Conservation (phyloP, 2,888 invertebrate species). For the Tholera decimalis region DNA sequence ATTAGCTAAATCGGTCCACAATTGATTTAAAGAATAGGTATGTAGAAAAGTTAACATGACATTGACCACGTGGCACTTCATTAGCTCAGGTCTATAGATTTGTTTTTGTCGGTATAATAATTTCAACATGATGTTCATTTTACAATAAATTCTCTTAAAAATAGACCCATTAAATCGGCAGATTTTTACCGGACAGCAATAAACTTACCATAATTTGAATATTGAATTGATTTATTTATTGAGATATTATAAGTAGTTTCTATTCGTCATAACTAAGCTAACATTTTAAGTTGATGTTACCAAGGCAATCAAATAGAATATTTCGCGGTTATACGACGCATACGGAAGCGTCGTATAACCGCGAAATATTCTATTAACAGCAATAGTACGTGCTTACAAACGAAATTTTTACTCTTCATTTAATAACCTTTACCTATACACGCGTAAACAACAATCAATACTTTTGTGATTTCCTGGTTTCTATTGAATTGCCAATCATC, state of each 20-base stretch:
- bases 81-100: neutral
- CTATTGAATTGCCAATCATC: conserved; percentile 18
- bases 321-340: conserved; percentile 9
- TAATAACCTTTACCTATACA: conserved; percentile 35
- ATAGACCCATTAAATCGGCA: neutral
- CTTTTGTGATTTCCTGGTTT: conserved; percentile 31
- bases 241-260: too few relatives aligned
- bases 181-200: neutral
- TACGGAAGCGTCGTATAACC: too few relatives aligned
- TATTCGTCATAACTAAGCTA: too few relatives aligned
- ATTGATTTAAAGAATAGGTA: too few relatives aligned
- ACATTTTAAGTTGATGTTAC: conserved; percentile 29
- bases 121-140: neutral
- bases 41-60: neutral
- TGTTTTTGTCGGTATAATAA: neutral
- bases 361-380: too few relatives aligned
- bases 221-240: too few relatives aligned
- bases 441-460: conserved; percentile 12
- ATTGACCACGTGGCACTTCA: neutral
- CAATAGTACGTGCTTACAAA: conserved; percentile 35
- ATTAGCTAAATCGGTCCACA: too few relatives aligned
- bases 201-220: too few relatives aligned
- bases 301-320: conserved; percentile 52
- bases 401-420: conserved; percentile 31
- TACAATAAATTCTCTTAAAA: too few relatives aligned